Conservation (phyloP, 2,797 vertebrate species). For the Lagorchestes hirsutus region DNA sequence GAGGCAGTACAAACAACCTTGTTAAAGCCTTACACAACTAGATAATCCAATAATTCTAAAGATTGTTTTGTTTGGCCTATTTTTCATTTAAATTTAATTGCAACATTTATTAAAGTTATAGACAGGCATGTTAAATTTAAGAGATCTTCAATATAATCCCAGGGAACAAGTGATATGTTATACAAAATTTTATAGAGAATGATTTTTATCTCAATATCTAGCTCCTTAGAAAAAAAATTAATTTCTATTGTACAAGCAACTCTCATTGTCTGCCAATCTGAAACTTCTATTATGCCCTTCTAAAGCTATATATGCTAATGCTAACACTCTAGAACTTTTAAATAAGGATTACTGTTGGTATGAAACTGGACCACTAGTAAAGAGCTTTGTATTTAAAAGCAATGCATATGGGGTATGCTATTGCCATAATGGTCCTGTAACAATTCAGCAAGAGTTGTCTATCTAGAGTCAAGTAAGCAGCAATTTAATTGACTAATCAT, state of each 20-base stretch:
- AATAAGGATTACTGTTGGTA: conserved; percentile 37
- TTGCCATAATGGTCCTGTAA: conserved; percentile 33
- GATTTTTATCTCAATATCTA: conserved; percentile 3
- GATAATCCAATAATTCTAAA: conserved; percentile 43
- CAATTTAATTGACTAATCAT: background rate
- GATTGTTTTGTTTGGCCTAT: conserved; percentile 25
- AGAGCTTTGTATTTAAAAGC: conserved; percentile 37
- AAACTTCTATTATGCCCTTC: conserved; percentile 50
- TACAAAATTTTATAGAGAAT: conserved; percentile 47
- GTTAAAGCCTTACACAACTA: conserved; percentile 23
- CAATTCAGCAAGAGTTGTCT: conserved; percentile 9
- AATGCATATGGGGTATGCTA: conserved; percentile 22
- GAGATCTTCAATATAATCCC: conserved; percentile 60
- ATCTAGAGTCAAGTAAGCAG: background rate
- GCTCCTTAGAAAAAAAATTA: conserved; percentile 25
- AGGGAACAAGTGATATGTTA: conserved; percentile 39
- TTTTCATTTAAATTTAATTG: conserved; percentile 62
- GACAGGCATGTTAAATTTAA: conserved; percentile 41
- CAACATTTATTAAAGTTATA: conserved; percentile 66
- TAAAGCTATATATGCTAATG: conserved; percentile 15
- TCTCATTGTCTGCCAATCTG: conserved; percentile 45
- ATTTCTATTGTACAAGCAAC: conserved; percentile 48
- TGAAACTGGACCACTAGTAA: conserved; percentile 52
- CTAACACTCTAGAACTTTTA: conserved; percentile 54
- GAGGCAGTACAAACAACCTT: conserved; percentile 50